Evolutionary conservation across 2,888 invertebrate genomes (phyloP), one percentile per base, ranked within the genome.

Genomic region (Serripes groenlandicus): DNA sequence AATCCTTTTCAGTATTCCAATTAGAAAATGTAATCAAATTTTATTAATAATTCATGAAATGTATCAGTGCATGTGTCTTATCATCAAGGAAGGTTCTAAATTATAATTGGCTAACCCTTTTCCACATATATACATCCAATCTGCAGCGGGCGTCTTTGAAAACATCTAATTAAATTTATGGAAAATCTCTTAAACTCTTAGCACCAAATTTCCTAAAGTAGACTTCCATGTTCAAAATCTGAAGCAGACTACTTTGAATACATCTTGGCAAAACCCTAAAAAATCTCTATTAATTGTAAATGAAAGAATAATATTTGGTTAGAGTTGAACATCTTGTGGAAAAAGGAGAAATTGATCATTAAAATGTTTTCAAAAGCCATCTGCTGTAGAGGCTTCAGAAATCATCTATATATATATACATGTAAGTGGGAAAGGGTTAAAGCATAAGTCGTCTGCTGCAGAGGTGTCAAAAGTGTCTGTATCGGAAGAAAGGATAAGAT

Each of bases 1-100:
- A n/a, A n/a, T n/a, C n/a, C n/a, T n/a, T n/a, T 62, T 62, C 62
- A 62, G 34, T 34, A 32, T 34, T 30, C 62, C 62, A 21, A n/a
- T 21, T n/a, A 32, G 62, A 62, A 62, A 62, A 62, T 62, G 28
- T 62, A 26, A 62, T 62, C 62, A 62, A 62, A 62, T 62, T 62
- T n/a, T 30, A 62, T 62, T 62, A 62, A 62, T 34, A 62, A 62
- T 62, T 62, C 28, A 62, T 62, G 62, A 62, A 9, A 28, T 34
- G 56, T 18, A 21, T 18, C 56, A 7, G 56, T 56, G 56, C 42
- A 42, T 11, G 11, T 9, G 42, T 11, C 9, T 9, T 42, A 42
- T 18, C 42, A 9, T 11, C 42, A 42, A 42, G 11, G 18, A 11
- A 42, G 42, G 42, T 9, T 42, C 18, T 42, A 18, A 42, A 11